Conservation (phyloP, 2,797 vertebrate genomes). For the Thalassophryne amazonica region DNA sequence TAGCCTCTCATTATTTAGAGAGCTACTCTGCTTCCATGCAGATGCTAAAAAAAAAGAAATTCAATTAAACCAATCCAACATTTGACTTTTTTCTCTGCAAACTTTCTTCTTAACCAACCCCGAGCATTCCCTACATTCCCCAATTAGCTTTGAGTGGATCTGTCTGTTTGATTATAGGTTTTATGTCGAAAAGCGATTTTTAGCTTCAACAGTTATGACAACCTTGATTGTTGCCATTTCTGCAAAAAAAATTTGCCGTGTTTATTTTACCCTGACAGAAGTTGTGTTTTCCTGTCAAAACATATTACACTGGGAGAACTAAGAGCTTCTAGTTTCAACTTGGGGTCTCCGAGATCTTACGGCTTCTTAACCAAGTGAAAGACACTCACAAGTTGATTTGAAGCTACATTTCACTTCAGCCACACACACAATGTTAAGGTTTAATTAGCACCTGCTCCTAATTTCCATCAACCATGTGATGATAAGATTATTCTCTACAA, state of each 20-base stretch:
- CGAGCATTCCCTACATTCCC: slow-evolving; percentile 22
- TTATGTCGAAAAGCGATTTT: slow-evolving; percentile 45
- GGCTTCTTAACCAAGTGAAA: too few species aligned
- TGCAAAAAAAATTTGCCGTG: slow-evolving; percentile 1
- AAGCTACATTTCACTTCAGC: too few species aligned
- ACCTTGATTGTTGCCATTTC: slow-evolving; percentile 29
- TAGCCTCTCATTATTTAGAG: slow-evolving; percentile 74
- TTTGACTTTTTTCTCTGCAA: slow-evolving; percentile 58
- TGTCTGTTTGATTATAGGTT: slow-evolving; percentile 58
- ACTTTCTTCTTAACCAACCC: slow-evolving; percentile 65
- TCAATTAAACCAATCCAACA: slow-evolving; percentile 35
- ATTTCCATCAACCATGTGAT: too few species aligned
- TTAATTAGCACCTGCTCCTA: too few species aligned
- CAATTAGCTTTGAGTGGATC: slow-evolving; percentile 1
- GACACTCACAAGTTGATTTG: too few species aligned
- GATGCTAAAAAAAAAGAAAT: slow-evolving; percentile 45
- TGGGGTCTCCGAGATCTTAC: too few species aligned
- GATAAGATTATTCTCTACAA: too few species aligned
- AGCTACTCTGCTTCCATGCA: slow-evolving; percentile 51
- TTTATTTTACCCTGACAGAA: too few species aligned
- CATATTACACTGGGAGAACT: slow-evolving; percentile 2
- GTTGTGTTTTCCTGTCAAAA: slow-evolving; percentile 5
- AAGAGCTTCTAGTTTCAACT: too few species aligned
- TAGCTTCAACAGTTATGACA: slow-evolving; percentile 37
- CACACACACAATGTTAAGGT: too few species aligned